These are phyloP conservation scores for Bedellia somnulentella DNA, from an alignment of 2,888 invertebrate species.

Conservation along the genomic window DNA sequence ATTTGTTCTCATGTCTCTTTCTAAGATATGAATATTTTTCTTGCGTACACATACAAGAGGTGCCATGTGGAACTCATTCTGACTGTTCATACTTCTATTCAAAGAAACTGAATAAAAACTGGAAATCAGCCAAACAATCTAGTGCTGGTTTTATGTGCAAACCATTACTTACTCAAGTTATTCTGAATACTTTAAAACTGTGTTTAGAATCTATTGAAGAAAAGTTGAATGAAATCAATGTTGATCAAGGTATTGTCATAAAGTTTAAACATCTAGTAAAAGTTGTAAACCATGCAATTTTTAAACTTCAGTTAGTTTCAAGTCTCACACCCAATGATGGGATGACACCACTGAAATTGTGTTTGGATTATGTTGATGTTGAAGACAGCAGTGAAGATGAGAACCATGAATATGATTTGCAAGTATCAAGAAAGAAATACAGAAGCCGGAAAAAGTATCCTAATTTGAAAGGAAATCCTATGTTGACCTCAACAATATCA, in stretches of 20 bases:
- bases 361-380: slow-evolving; percentile 47
- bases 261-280: slow-evolving; percentile 38
- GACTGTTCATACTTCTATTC: slow-evolving; percentile 54
- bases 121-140: slow-evolving; percentile 21
- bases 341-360: slow-evolving; percentile 37
- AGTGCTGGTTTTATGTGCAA: slow-evolving; percentile 61
- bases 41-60: slow-evolving; percentile 48
- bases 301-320: slow-evolving; percentile 73
- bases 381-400: slow-evolving; percentile 51
- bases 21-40: slow-evolving; percentile 64
- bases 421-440: slow-evolving; percentile 32
- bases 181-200: slow-evolving; percentile 58
- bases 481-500: slow-evolving; percentile 37
- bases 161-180: slow-evolving; percentile 59
- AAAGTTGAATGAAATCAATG: slow-evolving; percentile 19
- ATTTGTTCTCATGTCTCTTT: slow-evolving; percentile 73
- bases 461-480: slow-evolving; percentile 33
- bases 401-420: slow-evolving; percentile 30
- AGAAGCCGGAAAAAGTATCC: slow-evolving; percentile 32
- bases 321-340: slow-evolving; percentile 51
- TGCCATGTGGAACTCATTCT: slow-evolving; percentile 41
- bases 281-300: slow-evolving; percentile 67
- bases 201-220: slow-evolving; percentile 52
- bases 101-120: slow-evolving; percentile 30
- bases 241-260: slow-evolving; percentile 22